Evolutionary conservation across 2,888 invertebrate species (phyloP).

Genomic region (Zaprionus obscuricornis): DNA sequence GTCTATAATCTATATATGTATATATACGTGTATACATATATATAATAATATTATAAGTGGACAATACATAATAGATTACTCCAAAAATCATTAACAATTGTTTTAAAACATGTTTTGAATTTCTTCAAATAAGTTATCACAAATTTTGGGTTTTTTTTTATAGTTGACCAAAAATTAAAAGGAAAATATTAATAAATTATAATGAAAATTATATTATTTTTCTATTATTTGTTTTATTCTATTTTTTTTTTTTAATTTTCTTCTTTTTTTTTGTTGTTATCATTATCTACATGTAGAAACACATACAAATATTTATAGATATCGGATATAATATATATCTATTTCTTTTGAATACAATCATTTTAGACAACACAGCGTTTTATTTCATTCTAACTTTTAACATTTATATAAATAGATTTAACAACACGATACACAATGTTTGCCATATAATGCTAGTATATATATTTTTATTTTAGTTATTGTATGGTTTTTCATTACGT

Average conservation of each 20-base stretch:
- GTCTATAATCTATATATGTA: too few relatives aligned
- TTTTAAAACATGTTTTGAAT: slow-evolving; percentile 55
- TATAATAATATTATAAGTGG: slow-evolving; percentile 17
- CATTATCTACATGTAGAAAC: slow-evolving; percentile 75
- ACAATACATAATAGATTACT: slow-evolving; percentile 31
- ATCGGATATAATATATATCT: slow-evolving; percentile 28
- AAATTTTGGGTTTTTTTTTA: slow-evolving; percentile 51
- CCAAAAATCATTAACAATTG: slow-evolving; percentile 31
- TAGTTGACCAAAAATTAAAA: slow-evolving; percentile 5
- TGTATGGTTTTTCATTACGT: slow-evolving; percentile 38
- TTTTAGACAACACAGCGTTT: slow-evolving; percentile 47
- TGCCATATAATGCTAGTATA: slow-evolving; percentile 48
- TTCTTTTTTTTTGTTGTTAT: slow-evolving; percentile 28
- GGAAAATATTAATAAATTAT: not conserved
- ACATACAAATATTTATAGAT: slow-evolving; percentile 70
- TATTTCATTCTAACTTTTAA: slow-evolving; percentile 37
- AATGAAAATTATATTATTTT: not conserved
- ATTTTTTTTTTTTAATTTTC: slow-evolving; percentile 14
- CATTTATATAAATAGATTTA: slow-evolving; percentile 34
- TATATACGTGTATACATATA: too few relatives aligned
- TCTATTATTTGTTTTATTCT: too few relatives aligned
- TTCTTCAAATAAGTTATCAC: slow-evolving; percentile 74
- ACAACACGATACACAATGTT: slow-evolving; percentile 65
- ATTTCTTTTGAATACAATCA: slow-evolving; percentile 46
- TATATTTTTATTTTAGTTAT: slow-evolving; percentile 38